These are phyloP conservation scores for Tillus elongatus DNA, from an alignment of 2,888 invertebrate genomes.

Conservation along the genomic window DNA sequence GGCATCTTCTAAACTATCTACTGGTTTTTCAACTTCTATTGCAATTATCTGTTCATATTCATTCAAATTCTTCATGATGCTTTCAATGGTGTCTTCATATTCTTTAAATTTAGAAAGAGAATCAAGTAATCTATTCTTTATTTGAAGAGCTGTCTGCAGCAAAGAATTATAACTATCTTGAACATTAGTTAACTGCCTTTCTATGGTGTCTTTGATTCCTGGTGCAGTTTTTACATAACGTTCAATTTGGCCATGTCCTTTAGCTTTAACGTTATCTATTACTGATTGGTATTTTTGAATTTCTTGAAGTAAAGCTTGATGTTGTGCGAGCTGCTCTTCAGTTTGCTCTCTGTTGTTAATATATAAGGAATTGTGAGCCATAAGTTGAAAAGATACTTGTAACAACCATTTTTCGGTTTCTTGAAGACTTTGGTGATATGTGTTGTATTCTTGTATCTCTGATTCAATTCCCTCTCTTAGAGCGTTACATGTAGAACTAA, in stretches of 20 bases:
- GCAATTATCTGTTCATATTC: constrained; percentile 67
- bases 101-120: constrained; percentile 87
- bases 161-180: constrained; percentile 89
- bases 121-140: constrained; percentile 77
- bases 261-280: constrained; percentile 71
- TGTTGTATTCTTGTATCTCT: constrained; percentile 76
- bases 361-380: constrained; percentile 91
- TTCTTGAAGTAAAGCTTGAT: constrained; percentile 63
- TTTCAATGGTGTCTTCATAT: constrained; percentile 82
- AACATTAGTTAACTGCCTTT: constrained; percentile 79
- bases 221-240: constrained; percentile 67
- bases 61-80: constrained; percentile 73
- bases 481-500: constrained; percentile 55
- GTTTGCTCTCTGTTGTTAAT: constrained; percentile 88
- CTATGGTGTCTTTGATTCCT: constrained; percentile 65
- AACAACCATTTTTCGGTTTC: constrained; percentile 93
- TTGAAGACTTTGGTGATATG: constrained; percentile 82
- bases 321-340: constrained; percentile 82
- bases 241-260: constrained; percentile 76
- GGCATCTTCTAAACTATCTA: constrained; percentile 65
- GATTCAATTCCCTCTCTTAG: constrained; percentile 61
- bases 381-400: constrained; percentile 88
- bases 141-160: constrained; percentile 81
- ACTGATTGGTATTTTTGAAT: constrained; percentile 76
- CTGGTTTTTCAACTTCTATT: constrained; percentile 63